These are phyloP conservation scores for Nemopilema nomurai DNA, from an alignment of 30 jellyfish, hydroid and myxozoan species.

Conservation along the genomic window DNA sequence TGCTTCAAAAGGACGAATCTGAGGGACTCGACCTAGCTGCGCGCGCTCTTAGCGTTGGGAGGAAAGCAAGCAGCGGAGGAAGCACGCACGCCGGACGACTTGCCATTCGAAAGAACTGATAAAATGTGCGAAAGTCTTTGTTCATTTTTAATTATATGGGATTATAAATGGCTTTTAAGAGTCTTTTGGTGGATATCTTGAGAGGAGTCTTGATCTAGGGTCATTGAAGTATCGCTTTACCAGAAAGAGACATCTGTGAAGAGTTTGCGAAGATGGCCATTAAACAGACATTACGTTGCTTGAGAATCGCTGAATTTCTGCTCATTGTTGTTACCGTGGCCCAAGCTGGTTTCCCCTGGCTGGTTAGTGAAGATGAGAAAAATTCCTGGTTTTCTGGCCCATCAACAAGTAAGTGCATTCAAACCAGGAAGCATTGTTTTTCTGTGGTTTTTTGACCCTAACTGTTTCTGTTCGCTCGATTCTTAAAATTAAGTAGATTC, in stretches of 20 bases:
- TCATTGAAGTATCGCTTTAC: slow-evolving; percentile 2
- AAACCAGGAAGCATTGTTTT: not conserved
- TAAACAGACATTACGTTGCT: not conserved
- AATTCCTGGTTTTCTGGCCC: slow-evolving; percentile 61
- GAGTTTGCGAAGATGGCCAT: not conserved
- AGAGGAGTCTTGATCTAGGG: slow-evolving; percentile 9
- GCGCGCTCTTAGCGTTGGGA: not conserved
- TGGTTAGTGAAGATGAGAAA: slow-evolving; percentile 60
- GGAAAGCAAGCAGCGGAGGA: not conserved
- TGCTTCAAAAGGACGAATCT: not conserved
- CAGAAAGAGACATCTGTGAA: slow-evolving; percentile 6
- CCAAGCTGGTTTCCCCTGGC: slow-evolving; percentile 63
- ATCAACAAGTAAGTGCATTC: slow-evolving; percentile 21
- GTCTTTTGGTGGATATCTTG: slow-evolving; percentile 25
- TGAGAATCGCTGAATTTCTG: not conserved
- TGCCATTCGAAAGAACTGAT: not conserved
- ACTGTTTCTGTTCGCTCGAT: not conserved
- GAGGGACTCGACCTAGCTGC: not conserved
- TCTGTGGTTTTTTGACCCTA: not conserved
- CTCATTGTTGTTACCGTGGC: slow-evolving; percentile 3
- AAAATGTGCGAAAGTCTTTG: slow-evolving; percentile 35
- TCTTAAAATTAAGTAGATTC: not conserved
- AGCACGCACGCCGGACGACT: not conserved
- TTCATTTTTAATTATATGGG: slow-evolving; percentile 45
- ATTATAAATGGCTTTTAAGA: slow-evolving; percentile 44